Base-by-base conservation (phyloP, 2,888 invertebrate species). In the Deilephila porcellus region DNA sequence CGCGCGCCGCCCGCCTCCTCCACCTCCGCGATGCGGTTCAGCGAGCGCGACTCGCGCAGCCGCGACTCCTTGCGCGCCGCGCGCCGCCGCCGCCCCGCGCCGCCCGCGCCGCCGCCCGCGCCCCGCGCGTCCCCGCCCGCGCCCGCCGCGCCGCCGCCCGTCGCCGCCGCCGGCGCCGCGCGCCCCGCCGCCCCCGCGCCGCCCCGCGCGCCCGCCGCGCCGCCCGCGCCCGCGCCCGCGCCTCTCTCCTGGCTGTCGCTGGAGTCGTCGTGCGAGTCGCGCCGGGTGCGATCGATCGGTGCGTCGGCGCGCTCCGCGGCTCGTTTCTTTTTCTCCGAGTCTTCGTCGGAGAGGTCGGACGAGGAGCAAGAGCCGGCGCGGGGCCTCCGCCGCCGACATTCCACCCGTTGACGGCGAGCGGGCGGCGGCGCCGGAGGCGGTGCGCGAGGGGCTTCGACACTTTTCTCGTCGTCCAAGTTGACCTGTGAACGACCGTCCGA, bases 321-420 rank as follows among this genome's bases (percentile, higher is more conserved):
- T 73, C 98, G 95, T 86, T 98, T 97, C 88, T 98, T 98, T 77
- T 97, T 96, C 86, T 98, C 98, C 72, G 97, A 97, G 86, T 98
- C 98, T 88, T 98, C 98, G 88, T 98, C 98, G 75, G 98, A 98
- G 7, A 99, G 97, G 90, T 99, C 99, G 0, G 98, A 98, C 72
- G 98, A 98, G 82, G 98, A 98, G 87, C 98, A 98, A 72, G 98
- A 98, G 7, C 98, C 97, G 79, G 93, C 92, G 73, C 93, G 88
- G 70, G 92, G 88, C 7, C 92, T 89, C 1, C 93, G 88, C 37
- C 91, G 89, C 59, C 93, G 87, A 74, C 92, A 90, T 76, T 91
- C 92, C 79, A 91, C 81, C 17, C 93, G 90, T 79, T 89, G 89
- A 25, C 90, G 88, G 62, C 90, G 88, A 73, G 85, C 92, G 78